Percentiles rank a stretch among this genome's conserved stretches.
phyloP scores from a whole-genome alignment of 2,113 vertebrate species.

The Hucho hucho region DNA sequence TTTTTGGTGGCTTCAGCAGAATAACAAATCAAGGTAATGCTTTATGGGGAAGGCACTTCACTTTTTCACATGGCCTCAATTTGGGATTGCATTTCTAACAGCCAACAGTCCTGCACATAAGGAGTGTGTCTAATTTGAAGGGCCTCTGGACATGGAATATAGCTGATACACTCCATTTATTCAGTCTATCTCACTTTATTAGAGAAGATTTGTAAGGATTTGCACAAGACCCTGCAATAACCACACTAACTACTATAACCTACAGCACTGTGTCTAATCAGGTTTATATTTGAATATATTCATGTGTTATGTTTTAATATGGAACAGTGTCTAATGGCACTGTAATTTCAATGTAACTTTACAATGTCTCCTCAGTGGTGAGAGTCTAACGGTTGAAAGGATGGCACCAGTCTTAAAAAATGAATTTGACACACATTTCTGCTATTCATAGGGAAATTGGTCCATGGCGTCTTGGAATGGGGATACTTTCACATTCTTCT shows the following conservation, averaged over 20 bases:
- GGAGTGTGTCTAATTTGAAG: neutral
- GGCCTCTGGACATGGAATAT: neutral
- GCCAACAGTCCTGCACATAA: neutral
- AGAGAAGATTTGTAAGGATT: constrained; percentile 6
- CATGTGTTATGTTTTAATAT: constrained; percentile 1
- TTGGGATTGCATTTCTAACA: neutral
- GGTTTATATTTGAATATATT: constrained; percentile 1
- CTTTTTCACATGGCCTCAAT: neutral
- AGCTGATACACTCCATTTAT: constrained; percentile 1
- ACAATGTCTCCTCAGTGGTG: neutral
- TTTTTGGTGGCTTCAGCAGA: neutral
- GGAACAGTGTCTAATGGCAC: constrained; percentile 11
- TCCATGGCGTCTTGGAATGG: neutral
- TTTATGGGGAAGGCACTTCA: neutral
- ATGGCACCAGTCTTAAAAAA: neutral
- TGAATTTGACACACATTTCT: constrained; percentile 10
- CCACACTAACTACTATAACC: neutral
- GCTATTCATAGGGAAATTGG: neutral
- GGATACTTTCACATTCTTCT: neutral
- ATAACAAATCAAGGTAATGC: neutral
- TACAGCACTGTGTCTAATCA: constrained; percentile 10
- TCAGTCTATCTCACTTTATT: constrained; percentile 17
- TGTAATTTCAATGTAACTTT: constrained; percentile 2
- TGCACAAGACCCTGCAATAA: constrained; percentile 8
- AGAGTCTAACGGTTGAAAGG: neutral